Conservation (phyloP, 1,140 invertebrate genomes). For the Idris sp. region DNA sequence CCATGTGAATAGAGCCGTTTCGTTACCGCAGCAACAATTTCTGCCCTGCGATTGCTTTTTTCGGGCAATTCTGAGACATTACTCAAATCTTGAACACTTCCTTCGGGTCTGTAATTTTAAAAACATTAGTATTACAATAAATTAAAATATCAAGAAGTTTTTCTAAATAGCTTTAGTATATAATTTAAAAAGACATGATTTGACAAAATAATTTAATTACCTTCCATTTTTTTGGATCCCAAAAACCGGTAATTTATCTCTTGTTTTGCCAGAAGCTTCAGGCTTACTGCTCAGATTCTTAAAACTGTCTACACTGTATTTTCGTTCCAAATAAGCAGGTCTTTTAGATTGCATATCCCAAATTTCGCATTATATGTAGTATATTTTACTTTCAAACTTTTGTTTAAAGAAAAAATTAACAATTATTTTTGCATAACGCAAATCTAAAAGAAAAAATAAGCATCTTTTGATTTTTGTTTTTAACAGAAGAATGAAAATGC, state of each 20-base stretch:
- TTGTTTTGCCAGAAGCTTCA: constrained; percentile 5
- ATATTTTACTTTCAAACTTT: not conserved
- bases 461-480: too few species aligned
- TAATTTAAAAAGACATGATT: too few species aligned
- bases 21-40: constrained; percentile 84
- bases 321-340: constrained; percentile 29
- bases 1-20: constrained; percentile 81
- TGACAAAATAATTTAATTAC: constrained; percentile 3
- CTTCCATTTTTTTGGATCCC: constrained; percentile 38
- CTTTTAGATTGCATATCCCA: constrained; percentile 50
- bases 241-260: constrained; percentile 15
- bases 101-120: not conserved
- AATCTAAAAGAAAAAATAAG: too few species aligned
- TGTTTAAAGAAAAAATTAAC: too few species aligned
- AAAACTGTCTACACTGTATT: constrained; percentile 27
- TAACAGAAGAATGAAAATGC: too few species aligned
- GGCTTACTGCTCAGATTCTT: constrained; percentile 18
- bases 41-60: constrained; percentile 76
- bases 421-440: too few species aligned
- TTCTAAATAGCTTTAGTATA: too few species aligned
- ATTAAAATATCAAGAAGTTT: too few species aligned
- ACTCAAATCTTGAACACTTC: constrained; percentile 60
- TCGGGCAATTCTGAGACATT: constrained; percentile 66
- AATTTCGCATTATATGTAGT: constrained; percentile 28
- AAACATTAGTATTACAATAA: not conserved